phyloP scores from a whole-genome alignment of 2,888 invertebrate species.

The Deilephila elpenor region DNA sequence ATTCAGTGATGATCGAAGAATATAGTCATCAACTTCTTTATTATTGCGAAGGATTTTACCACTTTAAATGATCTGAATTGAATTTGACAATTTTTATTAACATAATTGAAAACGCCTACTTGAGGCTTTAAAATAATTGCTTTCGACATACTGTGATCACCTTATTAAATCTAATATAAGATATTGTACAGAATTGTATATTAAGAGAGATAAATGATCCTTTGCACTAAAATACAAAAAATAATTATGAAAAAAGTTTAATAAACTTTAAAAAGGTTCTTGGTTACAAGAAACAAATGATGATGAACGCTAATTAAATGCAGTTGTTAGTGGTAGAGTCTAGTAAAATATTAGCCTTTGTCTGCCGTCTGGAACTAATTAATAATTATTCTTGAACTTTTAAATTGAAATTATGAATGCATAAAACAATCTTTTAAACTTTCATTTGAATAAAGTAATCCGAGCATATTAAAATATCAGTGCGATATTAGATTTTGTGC shows the following conservation, averaged over 20 bases:
- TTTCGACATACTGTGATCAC: no score
- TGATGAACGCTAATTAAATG: constrained; percentile 16
- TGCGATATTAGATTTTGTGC: no score
- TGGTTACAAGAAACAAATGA: constrained; percentile 10
- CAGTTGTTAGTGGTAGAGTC: constrained; percentile 8
- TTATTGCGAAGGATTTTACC: no score
- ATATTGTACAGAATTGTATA: not conserved
- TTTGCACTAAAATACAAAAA: not conserved
- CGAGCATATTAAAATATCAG: not conserved
- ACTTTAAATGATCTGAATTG: no score
- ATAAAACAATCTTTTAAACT: not conserved
- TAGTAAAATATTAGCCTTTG: not conserved
- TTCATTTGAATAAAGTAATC: not conserved
- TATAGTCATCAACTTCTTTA: no score
- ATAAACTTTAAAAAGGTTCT: not conserved
- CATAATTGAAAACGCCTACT: no score
- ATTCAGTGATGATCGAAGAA: no score
- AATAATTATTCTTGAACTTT: not conserved
- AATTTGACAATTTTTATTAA: no score
- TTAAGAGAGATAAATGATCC: not conserved
- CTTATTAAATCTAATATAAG: no score
- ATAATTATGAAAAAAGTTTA: not conserved
- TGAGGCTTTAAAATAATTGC: no score
- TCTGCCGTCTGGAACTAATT: not conserved
- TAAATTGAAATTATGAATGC: not conserved